These are phyloP conservation scores for Drosophila testacea DNA, from an alignment of 2,888 invertebrate species.

Conservation along the genomic window DNA sequence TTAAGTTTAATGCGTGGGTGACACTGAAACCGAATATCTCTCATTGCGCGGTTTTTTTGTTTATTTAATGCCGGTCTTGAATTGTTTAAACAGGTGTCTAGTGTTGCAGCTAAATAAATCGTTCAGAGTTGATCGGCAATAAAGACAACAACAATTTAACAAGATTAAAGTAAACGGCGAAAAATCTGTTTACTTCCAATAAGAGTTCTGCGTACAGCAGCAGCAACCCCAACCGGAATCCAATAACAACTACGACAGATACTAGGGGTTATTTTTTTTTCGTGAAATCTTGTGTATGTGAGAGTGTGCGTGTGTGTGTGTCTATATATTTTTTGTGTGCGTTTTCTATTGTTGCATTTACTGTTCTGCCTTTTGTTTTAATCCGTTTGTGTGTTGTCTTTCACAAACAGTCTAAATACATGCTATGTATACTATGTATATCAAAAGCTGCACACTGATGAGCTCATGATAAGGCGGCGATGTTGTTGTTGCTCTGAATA, in stretches of 20 bases:
- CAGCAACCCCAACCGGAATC: slow-evolving; percentile 60
- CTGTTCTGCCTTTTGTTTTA: slow-evolving; percentile 27
- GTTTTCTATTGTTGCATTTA: slow-evolving; percentile 30
- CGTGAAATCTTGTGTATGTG: background rate
- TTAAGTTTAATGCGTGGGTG: slow-evolving; percentile 25
- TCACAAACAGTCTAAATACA: slow-evolving; percentile 2
- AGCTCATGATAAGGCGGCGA: slow-evolving; percentile 57
- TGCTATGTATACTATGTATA: background rate
- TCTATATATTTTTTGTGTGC: slow-evolving; percentile 6
- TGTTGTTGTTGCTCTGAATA: slow-evolving; percentile 22
- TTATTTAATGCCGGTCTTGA: slow-evolving; percentile 5
- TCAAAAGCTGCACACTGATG: slow-evolving; percentile 27
- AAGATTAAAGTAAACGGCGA: slow-evolving; percentile 18
- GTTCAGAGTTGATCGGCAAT: background rate
- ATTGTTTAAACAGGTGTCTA: background rate
- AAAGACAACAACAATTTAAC: slow-evolving; percentile 37
- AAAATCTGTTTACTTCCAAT: slow-evolving; percentile 58
- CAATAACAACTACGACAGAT: slow-evolving; percentile 11
- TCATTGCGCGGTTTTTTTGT: slow-evolving; percentile 42
- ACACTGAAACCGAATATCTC: slow-evolving; percentile 21
- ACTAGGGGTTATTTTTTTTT: slow-evolving; percentile 62
- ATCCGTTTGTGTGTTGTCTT: slow-evolving; percentile 19
- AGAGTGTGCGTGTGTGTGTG: slow-evolving; percentile 3
- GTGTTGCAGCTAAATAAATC: background rate
- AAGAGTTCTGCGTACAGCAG: slow-evolving; percentile 28